Evolutionary conservation across 2,113 vertebrate species (phyloP).

Genomic region (Rhegmatorhina hoffmannsi): DNA sequence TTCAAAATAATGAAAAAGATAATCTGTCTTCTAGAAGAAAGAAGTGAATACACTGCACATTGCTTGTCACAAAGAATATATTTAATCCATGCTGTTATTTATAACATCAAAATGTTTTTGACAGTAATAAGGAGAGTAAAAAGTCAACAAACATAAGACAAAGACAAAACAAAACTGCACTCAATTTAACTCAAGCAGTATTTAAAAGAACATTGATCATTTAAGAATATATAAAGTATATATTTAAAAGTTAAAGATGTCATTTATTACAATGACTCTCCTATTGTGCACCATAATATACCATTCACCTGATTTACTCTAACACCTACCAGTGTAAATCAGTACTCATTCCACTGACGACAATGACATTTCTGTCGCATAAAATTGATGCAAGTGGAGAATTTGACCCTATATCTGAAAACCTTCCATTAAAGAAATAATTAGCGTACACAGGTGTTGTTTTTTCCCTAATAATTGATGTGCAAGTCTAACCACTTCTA

Average conservation of each 20-base stretch:
- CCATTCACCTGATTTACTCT: neutral
- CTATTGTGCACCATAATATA: neutral
- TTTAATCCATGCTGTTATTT: conserved; percentile 76
- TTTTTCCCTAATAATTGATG: conserved; percentile 35
- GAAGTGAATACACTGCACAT: conserved; percentile 45
- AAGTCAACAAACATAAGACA: conserved; percentile 75
- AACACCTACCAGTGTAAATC: neutral
- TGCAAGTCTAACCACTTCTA: conserved; percentile 24
- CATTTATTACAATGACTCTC: neutral
- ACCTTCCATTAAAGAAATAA: conserved; percentile 16
- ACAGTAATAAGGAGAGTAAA: conserved; percentile 72
- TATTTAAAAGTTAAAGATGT: conserved; percentile 25
- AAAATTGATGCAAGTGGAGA: neutral
- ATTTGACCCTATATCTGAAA: conserved; percentile 9
- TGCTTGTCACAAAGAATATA: conserved; percentile 72
- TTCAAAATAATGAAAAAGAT: conserved; percentile 74
- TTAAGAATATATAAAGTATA: conserved; percentile 7
- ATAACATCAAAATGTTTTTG: conserved; percentile 72
- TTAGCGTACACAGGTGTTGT: conserved; percentile 26
- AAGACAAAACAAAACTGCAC: conserved; percentile 68
- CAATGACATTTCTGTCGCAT: neutral
- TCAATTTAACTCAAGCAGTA: conserved; percentile 52
- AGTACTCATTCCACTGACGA: neutral
- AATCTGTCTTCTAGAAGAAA: conserved; percentile 68
- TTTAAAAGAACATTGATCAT: conserved; percentile 56